Evolutionary conservation across 2,888 invertebrate species (phyloP).

Genomic region (Belgica antarctica): DNA sequence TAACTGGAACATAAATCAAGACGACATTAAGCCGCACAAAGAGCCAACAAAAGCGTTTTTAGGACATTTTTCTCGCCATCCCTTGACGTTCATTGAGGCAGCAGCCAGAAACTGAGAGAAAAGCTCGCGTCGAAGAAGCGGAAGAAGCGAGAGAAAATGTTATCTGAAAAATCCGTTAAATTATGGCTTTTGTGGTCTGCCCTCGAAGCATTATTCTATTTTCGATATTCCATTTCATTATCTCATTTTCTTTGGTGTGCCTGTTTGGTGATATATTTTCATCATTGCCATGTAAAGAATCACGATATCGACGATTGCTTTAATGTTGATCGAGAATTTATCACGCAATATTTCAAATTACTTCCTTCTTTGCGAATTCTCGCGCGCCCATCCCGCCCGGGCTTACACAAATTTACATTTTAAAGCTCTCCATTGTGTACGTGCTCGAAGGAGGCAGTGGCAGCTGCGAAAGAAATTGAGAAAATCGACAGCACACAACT

Average conservation of each 20-base stretch:
- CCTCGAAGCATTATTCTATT: not conserved
- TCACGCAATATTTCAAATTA: not conserved
- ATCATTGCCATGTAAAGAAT: not conserved
- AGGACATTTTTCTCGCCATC: not conserved
- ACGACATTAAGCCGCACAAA: not conserved
- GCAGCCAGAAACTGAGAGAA: not conserved
- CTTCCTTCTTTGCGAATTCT: not conserved
- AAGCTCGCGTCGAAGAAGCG: not conserved
- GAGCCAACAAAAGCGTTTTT: not conserved
- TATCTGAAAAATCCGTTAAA: not conserved
- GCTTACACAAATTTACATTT: not conserved
- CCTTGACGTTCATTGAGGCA: too few species aligned
- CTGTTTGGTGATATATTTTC: not conserved
- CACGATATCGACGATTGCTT: not conserved
- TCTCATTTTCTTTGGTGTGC: not conserved
- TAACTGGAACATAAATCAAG: constrained; percentile 7
- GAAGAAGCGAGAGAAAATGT: not conserved
- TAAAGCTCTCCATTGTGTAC: not conserved
- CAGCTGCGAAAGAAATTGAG: not conserved
- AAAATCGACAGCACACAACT: not conserved
- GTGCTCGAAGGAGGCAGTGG: too few species aligned
- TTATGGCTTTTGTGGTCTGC: constrained; percentile 18
- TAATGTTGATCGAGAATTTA: not conserved
- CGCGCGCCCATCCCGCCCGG: not conserved
- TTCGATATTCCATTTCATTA: not conserved